Conservation (phyloP, 1,140 invertebrate species). For the Drosophila murphyi region DNA sequence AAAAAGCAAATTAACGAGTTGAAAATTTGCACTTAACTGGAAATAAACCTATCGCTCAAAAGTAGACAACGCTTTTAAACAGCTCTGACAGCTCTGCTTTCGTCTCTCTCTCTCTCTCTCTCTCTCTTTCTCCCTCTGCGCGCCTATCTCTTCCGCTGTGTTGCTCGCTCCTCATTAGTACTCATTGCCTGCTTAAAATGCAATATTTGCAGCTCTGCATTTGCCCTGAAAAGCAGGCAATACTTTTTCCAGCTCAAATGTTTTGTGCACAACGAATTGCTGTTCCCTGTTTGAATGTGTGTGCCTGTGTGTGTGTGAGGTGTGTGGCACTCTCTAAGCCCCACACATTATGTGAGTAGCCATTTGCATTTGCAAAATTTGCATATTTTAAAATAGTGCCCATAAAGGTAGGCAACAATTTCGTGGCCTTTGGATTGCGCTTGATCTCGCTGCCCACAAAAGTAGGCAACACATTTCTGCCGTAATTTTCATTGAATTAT, state of each 20-base stretch:
- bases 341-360: background rate
- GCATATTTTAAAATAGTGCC: background rate
- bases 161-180: background rate
- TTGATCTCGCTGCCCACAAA: slow-evolving; percentile 24
- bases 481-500: slow-evolving; percentile 3
- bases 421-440: background rate
- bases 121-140: no score
- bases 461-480: slow-evolving; percentile 41
- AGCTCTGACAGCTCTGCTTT: slow-evolving; percentile 1
- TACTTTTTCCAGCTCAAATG: background rate
- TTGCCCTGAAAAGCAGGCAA: slow-evolving; percentile 14
- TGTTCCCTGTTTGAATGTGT: no score
- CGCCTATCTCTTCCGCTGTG: background rate
- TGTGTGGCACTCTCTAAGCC: background rate
- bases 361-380: background rate
- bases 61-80: slow-evolving; percentile 20
- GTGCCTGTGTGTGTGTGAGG: background rate
- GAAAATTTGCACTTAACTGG: slow-evolving; percentile 1
- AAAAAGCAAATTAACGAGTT: background rate
- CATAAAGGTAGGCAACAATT: background rate
- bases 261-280: no score
- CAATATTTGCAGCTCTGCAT: background rate
- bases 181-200: background rate
- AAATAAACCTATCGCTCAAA: slow-evolving; percentile 5
- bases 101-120: no score